Base-by-base conservation (phyloP, 2,113 vertebrate species). In the Prunella fulvescens region DNA sequence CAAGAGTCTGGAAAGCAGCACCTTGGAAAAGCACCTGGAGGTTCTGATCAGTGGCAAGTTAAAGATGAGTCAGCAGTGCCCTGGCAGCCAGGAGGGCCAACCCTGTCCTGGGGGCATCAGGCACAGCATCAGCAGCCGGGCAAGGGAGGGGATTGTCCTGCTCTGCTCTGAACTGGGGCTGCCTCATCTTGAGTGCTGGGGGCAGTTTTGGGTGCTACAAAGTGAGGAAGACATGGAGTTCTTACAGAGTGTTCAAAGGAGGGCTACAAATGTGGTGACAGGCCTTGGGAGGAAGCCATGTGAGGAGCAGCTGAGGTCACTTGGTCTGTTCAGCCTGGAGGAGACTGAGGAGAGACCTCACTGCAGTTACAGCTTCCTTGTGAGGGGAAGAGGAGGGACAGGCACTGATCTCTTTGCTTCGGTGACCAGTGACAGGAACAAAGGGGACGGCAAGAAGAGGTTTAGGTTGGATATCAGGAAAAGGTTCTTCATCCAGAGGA, bases 51-150 rank as follows among this genome's bases (percentile, higher is more conserved):
- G 6, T 33, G 26, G 5, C 44, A 51, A 28, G 12, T 9, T 44
- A 26, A 33, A 39, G 1, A 0, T 3, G 8, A 44, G 14, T 1
- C 60, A 65, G 12, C 26, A 48, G 18, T 58, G 33, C 15, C 58
- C 33, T 24, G 51, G 58, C 12, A 73, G 37, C 44, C 76, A 50
- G 50, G 50, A 57, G 35, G 4, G 35, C 2, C 31, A 64, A 0
- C 6, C 1, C 0, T 57, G 42, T 37, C 50, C 31, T 23, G 58
- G 17, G 18, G 17, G 7, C 18, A 44, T 6, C 35, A 65, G 67
- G 44, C 18, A 37, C 33, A 57, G 35, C 50, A 65, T 37, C 0
- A 0, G 19, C 62, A 71, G 22, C 26, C 0, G 0, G 44, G 33
- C 3, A 3, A 28, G 14, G 66, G 22, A 72, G 22, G 58, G 31